phyloP scores from a whole-genome alignment of 2,797 vertebrate species.

The Bradypodion pumilum region DNA sequence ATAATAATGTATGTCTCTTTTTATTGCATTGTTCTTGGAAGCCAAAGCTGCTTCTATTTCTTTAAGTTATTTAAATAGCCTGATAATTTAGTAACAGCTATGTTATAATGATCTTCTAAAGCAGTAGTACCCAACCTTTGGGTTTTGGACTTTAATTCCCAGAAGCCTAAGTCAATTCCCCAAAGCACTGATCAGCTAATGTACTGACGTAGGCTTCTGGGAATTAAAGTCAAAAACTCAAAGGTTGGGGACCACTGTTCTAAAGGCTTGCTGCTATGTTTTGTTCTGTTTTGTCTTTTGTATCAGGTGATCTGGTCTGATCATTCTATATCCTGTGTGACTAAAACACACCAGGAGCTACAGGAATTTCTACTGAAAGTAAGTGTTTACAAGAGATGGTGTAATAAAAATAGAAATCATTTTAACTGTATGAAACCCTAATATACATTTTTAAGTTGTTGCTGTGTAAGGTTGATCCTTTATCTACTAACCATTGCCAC shows the following conservation, averaged over 20 bases:
- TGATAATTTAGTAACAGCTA: background rate
- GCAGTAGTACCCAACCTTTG: too few relatives aligned
- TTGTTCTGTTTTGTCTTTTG: conserved; percentile 14
- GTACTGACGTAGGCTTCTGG: too few relatives aligned
- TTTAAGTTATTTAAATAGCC: background rate
- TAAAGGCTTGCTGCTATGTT: conserved; percentile 8
- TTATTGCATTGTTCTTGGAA: background rate
- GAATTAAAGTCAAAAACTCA: too few relatives aligned
- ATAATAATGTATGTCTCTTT: background rate
- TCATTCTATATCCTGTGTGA: conserved; percentile 80
- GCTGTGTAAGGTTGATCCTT: conserved; percentile 26
- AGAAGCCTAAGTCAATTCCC: too few relatives aligned
- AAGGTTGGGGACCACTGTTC: too few relatives aligned
- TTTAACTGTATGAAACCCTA: background rate
- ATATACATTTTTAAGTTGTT: background rate
- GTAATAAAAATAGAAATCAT: background rate
- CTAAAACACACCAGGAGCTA: conserved; percentile 83
- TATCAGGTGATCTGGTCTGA: conserved; percentile 82
- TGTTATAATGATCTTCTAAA: background rate
- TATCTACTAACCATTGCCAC: conserved; percentile 7
- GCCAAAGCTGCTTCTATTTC: background rate
- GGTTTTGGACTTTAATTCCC: too few relatives aligned
- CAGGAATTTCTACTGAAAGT: conserved; percentile 83
- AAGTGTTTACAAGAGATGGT: conserved; percentile 59
- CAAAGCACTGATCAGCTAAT: too few relatives aligned